Percentiles rank a stretch among this genome's conserved stretches.
Evolutionary conservation across 2,888 invertebrate genomes (phyloP).

Genomic region (Tetragonisca angustula): DNA sequence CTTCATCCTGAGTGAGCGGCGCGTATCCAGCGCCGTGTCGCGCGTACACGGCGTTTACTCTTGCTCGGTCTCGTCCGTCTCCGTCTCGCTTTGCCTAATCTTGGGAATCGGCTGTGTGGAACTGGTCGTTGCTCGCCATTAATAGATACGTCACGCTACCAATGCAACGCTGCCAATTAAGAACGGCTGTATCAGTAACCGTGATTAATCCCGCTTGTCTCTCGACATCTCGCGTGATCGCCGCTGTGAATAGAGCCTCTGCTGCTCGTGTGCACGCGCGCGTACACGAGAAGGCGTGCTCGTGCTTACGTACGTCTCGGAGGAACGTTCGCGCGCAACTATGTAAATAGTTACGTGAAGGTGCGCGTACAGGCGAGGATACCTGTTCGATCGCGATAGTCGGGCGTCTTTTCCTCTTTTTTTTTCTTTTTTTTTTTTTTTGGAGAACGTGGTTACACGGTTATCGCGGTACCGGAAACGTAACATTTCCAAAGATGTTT

Average conservation of each 20-base stretch:
- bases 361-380: slow-evolving; percentile 5
- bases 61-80: slow-evolving; percentile 13
- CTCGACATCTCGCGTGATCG: slow-evolving; percentile 62
- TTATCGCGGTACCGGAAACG: slow-evolving; percentile 48
- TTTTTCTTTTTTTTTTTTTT: neutral
- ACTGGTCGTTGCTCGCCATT: slow-evolving; percentile 68
- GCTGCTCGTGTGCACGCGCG: slow-evolving; percentile 9
- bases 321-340: neutral
- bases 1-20: neutral
- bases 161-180: slow-evolving; percentile 76
- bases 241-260: slow-evolving; percentile 47
- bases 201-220: slow-evolving; percentile 77
- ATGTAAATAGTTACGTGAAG: slow-evolving; percentile 36
- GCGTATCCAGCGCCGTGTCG: slow-evolving; percentile 9
- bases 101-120: slow-evolving; percentile 66
- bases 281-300: neutral
- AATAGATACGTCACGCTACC: slow-evolving; percentile 77
- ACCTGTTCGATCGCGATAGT: slow-evolving; percentile 1
- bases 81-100: slow-evolving; percentile 69
- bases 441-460: neutral
- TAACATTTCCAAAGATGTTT: slow-evolving; percentile 23
- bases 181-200: slow-evolving; percentile 70
- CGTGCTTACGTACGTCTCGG: neutral
- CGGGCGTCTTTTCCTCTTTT: neutral
- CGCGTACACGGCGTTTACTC: neutral